Conservation (phyloP, 2,797 vertebrate species). For the Enoplosus armatus region DNA sequence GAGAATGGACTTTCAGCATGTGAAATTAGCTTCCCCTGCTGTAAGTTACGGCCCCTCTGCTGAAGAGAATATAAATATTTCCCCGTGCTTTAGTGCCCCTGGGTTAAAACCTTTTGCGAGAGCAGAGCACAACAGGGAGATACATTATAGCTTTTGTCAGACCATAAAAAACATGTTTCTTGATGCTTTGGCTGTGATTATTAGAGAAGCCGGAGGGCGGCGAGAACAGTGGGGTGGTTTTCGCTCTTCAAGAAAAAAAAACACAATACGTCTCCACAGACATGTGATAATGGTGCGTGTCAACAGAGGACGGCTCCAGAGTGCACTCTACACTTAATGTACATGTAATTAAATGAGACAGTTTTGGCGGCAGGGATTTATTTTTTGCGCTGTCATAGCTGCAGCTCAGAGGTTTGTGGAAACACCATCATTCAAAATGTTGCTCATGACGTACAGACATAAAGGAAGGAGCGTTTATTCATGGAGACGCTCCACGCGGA, state of each 20-base stretch:
- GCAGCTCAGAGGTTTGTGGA: conserved; percentile 37
- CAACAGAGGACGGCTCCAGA: conserved; percentile 42
- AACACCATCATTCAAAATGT: conserved; percentile 35
- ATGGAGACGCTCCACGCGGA: conserved; percentile 14
- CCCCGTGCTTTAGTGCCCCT: conserved; percentile 52
- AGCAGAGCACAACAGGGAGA: conserved; percentile 61
- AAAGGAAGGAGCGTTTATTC: not conserved
- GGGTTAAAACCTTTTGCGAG: conserved; percentile 58
- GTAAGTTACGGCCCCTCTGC: conserved; percentile 69
- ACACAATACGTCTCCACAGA: conserved; percentile 36
- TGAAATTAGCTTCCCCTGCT: conserved; percentile 68
- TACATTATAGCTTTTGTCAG: conserved; percentile 71
- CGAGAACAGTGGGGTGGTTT: conserved; percentile 16
- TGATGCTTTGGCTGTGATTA: conserved; percentile 65
- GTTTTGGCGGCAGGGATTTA: conserved; percentile 37
- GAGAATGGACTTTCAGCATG: conserved; percentile 67
- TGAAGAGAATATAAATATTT: conserved; percentile 72
- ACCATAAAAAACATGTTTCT: conserved; percentile 67
- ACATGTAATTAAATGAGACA: conserved; percentile 55
- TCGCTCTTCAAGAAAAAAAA: conserved; percentile 27
- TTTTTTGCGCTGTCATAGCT: conserved; percentile 24
- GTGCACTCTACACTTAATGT: conserved; percentile 25
- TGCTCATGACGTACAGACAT: conserved; percentile 6
- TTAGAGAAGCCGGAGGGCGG: conserved; percentile 38
- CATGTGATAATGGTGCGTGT: conserved; percentile 63